phyloP scores from a whole-genome alignment of 1,140 invertebrate genomes.

The Drosophila truncata region DNA sequence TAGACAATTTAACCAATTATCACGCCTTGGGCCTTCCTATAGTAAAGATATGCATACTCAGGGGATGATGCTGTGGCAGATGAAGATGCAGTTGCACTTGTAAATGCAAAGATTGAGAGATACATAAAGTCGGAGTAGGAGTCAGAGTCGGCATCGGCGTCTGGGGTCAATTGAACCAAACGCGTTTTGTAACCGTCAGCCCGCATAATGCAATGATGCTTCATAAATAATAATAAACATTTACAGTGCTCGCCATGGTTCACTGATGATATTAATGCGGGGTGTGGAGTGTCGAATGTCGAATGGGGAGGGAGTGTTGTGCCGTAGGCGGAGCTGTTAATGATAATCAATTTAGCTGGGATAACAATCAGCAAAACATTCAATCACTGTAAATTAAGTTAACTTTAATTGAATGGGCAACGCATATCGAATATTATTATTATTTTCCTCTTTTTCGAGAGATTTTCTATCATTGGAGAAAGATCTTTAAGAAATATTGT shows the following conservation, averaged over 20 bases:
- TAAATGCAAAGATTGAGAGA: conserved; percentile 18
- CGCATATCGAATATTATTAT: conserved; percentile 14
- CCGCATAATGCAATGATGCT: conserved; percentile 78
- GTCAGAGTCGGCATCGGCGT: conserved; percentile 29
- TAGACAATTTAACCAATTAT: conserved; percentile 30
- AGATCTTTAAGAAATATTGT: not conserved
- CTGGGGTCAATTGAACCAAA: conserved; percentile 73
- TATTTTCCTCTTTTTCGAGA: not conserved
- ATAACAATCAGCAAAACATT: conserved; percentile 74
- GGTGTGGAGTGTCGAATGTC: not conserved
- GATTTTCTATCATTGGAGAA: not conserved
- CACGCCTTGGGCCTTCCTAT: not conserved
- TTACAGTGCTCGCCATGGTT: conserved; percentile 42
- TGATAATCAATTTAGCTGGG: conserved; percentile 76
- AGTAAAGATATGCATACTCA: not conserved
- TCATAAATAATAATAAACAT: conserved; percentile 78
- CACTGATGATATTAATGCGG: conserved; percentile 18
- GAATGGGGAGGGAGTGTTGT: not conserved
- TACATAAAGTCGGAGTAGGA: conserved; percentile 34
- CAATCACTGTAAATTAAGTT: conserved; percentile 78
- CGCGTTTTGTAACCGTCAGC: conserved; percentile 67
- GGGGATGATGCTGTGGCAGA: not conserved
- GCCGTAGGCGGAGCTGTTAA: conserved; percentile 37
- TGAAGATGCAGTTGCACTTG: conserved; percentile 7
- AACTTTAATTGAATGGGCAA: conserved; percentile 68